phyloP scores from a whole-genome alignment of 2,888 invertebrate species.

The Amaurobius ferox region DNA sequence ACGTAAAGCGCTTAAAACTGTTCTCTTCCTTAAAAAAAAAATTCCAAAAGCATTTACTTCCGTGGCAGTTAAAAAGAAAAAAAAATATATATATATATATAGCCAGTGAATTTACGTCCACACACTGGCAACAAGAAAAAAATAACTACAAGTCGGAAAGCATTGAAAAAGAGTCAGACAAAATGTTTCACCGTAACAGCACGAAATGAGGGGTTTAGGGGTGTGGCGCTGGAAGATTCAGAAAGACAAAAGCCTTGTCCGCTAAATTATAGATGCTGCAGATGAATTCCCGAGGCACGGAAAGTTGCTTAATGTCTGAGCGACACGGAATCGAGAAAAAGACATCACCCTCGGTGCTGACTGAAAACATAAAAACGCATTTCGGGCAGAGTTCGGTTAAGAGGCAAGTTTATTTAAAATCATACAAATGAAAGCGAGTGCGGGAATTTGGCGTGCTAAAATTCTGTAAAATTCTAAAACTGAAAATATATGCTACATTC shows the following conservation, averaged over 20 bases:
- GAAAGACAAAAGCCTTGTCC: slow-evolving; percentile 39
- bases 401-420: not conserved
- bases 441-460: too few species aligned
- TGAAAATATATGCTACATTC: too few species aligned
- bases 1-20: too few species aligned
- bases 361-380: slow-evolving; percentile 26
- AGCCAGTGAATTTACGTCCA: too few species aligned
- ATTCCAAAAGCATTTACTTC: too few species aligned
- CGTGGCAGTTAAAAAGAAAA: too few species aligned
- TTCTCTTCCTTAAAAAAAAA: too few species aligned
- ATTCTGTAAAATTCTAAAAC: too few species aligned
- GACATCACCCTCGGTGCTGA: slow-evolving; percentile 59
- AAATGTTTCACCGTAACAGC: slow-evolving; percentile 37
- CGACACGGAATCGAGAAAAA: slow-evolving; percentile 53
- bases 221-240: slow-evolving; percentile 52
- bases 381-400: too few species aligned
- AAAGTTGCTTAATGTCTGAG: slow-evolving; percentile 41
- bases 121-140: too few species aligned
- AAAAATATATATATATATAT: too few species aligned
- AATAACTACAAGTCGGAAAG: not conserved
- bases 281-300: slow-evolving; percentile 4
- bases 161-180: slow-evolving; percentile 4
- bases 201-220: slow-evolving; percentile 49
- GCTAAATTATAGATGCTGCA: slow-evolving; percentile 58
- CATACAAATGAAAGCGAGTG: not conserved